These are phyloP conservation scores for Tachysurus vachellii DNA, from an alignment of 2,113 vertebrate species.

Conservation along the genomic window DNA sequence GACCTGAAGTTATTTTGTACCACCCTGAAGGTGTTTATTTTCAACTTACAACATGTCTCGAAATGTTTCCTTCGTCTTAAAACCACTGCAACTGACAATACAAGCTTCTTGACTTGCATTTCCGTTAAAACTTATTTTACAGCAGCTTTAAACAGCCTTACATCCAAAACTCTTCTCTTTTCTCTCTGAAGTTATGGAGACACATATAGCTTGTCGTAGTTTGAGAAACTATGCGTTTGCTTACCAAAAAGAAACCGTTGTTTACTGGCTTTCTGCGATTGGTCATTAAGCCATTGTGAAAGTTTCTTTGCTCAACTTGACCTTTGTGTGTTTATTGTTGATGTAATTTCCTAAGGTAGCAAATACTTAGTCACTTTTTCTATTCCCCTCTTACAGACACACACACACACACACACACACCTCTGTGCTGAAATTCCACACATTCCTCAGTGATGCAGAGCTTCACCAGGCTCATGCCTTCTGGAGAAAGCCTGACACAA, in stretches of 20 bases:
- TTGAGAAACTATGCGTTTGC: background rate
- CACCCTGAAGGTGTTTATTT: too few relatives aligned
- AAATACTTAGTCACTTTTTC: background rate
- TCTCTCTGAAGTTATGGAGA: background rate
- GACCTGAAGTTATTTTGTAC: background rate
- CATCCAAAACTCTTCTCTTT: background rate
- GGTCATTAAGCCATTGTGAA: background rate
- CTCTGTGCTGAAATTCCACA: conserved; percentile 16
- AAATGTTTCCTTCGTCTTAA: background rate
- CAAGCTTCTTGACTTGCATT: background rate
- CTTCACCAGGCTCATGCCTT: background rate
- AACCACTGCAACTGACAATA: background rate
- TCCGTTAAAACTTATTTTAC: background rate
- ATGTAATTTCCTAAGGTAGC: background rate
- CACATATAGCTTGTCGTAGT: background rate
- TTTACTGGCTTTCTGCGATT: background rate
- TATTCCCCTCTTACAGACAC: background rate
- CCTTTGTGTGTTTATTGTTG: background rate
- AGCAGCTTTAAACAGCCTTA: background rate
- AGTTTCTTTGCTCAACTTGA: background rate
- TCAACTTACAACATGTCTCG: background rate
- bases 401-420: background rate
- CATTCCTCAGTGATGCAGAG: conserved; percentile 6
- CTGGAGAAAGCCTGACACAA: background rate
- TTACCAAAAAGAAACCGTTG: background rate